Evolutionary conservation across 2,888 invertebrate species (phyloP).

Genomic region (Tipula vernalis): DNA sequence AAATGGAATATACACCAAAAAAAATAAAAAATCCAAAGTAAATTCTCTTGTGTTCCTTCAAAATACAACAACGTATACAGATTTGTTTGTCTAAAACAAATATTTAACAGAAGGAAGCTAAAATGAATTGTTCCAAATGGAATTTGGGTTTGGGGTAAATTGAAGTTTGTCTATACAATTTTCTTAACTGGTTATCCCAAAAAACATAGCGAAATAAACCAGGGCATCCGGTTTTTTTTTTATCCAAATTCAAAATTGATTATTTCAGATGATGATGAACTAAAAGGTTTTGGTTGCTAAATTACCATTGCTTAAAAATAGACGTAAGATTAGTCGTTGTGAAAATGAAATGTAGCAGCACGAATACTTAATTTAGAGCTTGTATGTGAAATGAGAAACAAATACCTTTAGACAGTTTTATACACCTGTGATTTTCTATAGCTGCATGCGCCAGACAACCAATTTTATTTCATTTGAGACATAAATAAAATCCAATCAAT

Average conservation of each 20-base stretch:
- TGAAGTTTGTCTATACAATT: neutral
- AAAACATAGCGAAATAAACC: neutral
- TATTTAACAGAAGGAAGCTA: neutral
- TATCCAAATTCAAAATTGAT: neutral
- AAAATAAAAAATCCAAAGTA: neutral
- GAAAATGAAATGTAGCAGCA: neutral
- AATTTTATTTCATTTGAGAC: neutral
- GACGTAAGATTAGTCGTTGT: neutral
- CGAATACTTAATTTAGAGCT: neutral
- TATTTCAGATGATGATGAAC: neutral
- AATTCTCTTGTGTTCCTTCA: neutral
- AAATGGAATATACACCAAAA: neutral
- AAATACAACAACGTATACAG: neutral
- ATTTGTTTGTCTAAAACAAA: neutral
- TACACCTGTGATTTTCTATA: neutral
- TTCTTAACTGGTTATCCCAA: neutral
- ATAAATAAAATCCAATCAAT: neutral
- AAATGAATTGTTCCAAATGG: neutral
- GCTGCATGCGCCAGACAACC: neutral
- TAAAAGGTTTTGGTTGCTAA: neutral
- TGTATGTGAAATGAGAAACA: neutral
- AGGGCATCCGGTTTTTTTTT: neutral
- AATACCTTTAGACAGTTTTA: neutral
- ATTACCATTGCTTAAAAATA: neutral
- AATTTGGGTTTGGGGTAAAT: neutral